These are phyloP conservation scores for Candidula unifasciata DNA, from an alignment of 2,888 invertebrate species.

Conservation along the genomic window DNA sequence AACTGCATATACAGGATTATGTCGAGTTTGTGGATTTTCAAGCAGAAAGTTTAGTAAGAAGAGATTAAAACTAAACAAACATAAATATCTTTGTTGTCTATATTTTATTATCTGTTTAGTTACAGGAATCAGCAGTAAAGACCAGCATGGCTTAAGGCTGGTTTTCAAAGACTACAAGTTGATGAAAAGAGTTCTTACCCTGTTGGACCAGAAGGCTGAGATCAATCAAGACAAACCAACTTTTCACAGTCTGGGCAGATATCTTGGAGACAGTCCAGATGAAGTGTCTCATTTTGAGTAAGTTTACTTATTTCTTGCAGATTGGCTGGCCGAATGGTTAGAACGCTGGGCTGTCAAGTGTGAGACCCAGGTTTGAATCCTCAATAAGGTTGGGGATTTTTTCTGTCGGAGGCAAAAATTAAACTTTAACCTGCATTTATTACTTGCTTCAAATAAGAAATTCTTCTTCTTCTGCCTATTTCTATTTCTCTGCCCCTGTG, in stretches of 20 bases:
- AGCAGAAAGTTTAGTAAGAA: not conserved
- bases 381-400: too few relatives aligned
- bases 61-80: too few relatives aligned
- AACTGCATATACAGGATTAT: too few relatives aligned
- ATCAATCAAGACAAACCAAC: not conserved
- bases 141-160: not conserved
- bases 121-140: not conserved
- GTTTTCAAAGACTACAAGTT: not conserved
- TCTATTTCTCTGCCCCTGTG: too few relatives aligned
- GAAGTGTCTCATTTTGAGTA: constrained; percentile 11
- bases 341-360: too few relatives aligned
- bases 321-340: too few relatives aligned
- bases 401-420: too few relatives aligned
- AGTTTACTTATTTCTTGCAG: not conserved
- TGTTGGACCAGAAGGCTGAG: constrained; percentile 11
- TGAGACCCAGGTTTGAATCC: too few relatives aligned
- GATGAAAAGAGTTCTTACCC: constrained; percentile 2
- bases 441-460: too few relatives aligned
- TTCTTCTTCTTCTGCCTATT: too few relatives aligned
- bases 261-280: not conserved
- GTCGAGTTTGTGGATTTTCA: too few relatives aligned
- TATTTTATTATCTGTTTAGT: constrained; percentile 1
- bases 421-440: too few relatives aligned
- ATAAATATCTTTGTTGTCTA: not conserved
- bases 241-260: constrained; percentile 11